These are phyloP conservation scores for Limulus polyphemus DNA, from an alignment of 2,888 invertebrate genomes.

Conservation along the genomic window DNA sequence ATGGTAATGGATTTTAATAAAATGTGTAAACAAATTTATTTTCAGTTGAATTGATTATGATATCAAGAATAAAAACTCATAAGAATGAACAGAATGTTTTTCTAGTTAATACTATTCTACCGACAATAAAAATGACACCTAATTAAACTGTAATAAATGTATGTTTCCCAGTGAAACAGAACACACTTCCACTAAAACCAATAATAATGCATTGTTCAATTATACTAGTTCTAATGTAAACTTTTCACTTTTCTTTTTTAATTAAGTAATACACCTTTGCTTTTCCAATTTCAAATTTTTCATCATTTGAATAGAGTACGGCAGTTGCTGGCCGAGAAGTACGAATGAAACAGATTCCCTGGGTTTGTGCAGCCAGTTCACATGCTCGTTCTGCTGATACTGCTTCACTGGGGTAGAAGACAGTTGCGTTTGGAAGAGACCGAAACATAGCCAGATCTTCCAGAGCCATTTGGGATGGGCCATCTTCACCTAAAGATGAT, in stretches of 20 bases:
- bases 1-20: too few species aligned
- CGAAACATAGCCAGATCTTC: constrained; percentile 96
- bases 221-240: neutral
- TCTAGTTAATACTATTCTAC: too few species aligned
- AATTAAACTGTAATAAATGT: too few species aligned
- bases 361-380: constrained; percentile 88
- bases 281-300: constrained; percentile 57
- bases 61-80: too few species aligned
- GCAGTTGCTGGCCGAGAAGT: constrained; percentile 83
- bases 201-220: constrained; percentile 1
- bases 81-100: too few species aligned
- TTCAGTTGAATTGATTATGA: too few species aligned
- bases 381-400: constrained; percentile 88
- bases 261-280: constrained; percentile 34
- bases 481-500: constrained; percentile 57
- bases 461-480: constrained; percentile 98
- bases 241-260: neutral
- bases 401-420: constrained; percentile 70
- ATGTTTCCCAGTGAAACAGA: neutral
- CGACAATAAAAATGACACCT: too few species aligned
- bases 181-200: neutral
- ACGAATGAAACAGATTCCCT: constrained; percentile 89
- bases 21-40: too few species aligned
- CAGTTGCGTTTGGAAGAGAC: constrained; percentile 58
- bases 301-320: constrained; percentile 72